phyloP scores from a whole-genome alignment of 2,888 invertebrate species.

The Noctua janthina region DNA sequence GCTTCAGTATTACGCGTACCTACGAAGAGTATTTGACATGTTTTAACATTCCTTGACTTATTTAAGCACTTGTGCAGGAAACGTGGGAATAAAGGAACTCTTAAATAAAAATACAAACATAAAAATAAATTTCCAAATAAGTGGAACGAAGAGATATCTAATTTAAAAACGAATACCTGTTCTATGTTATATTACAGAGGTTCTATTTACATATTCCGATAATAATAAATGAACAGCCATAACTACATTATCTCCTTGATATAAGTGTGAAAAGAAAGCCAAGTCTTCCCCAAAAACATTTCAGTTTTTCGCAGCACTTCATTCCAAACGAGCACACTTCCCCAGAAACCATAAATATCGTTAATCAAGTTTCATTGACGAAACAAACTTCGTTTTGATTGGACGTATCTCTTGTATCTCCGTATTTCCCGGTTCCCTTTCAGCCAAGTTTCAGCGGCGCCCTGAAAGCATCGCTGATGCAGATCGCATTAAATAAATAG shows the following conservation, averaged over 20 bases:
- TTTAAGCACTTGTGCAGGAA: neutral
- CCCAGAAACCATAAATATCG: conserved; percentile 28
- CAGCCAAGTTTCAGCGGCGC: conserved; percentile 33
- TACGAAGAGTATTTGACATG: neutral
- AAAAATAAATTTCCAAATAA: conserved; percentile 1
- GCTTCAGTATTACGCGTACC: neutral
- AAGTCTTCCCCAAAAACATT: neutral
- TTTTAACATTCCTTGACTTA: neutral
- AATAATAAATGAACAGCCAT: neutral
- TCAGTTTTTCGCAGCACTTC: neutral
- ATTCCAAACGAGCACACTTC: conserved; percentile 16
- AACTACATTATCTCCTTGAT: neutral
- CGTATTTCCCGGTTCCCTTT: conserved; percentile 41
- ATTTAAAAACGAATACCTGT: neutral
- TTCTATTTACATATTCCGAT: neutral
- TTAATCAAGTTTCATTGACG: conserved; percentile 47
- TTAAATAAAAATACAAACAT: conserved; percentile 16
- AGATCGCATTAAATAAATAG: conserved; percentile 71
- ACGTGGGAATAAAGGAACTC: neutral
- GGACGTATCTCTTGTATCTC: conserved; percentile 38
- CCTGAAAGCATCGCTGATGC: conserved; percentile 64
- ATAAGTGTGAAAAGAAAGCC: neutral
- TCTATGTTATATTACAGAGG: neutral
- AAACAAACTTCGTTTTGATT: conserved; percentile 51
- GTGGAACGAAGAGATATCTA: neutral